A percentile compares a stretch with the other conserved stretches of the same genome.
Conservation (phyloP, 2,113 vertebrate genomes). For the Sander lucioperca region DNA sequence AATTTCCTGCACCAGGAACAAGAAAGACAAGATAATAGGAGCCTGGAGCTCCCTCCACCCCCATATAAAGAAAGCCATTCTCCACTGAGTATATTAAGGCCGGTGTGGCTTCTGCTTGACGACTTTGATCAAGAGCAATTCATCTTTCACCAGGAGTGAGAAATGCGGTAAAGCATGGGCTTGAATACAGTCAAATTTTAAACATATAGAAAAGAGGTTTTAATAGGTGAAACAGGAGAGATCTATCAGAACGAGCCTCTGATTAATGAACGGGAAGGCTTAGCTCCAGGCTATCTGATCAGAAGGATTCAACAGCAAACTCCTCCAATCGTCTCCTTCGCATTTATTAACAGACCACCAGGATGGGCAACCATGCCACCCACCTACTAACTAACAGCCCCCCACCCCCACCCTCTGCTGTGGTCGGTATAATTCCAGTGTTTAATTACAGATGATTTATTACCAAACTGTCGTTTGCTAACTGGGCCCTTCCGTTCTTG, state of each 20-base stretch:
- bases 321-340: slow-evolving; percentile 46
- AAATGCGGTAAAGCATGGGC: slow-evolving; percentile 25
- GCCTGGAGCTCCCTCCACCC: slow-evolving; percentile 52
- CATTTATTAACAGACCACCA: slow-evolving; percentile 76
- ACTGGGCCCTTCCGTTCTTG: slow-evolving; percentile 74
- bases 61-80: slow-evolving; percentile 59
- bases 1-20: slow-evolving; percentile 79
- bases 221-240: slow-evolving; percentile 54
- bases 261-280: slow-evolving; percentile 71
- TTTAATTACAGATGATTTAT: slow-evolving; percentile 88
- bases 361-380: slow-evolving; percentile 66
- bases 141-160: slow-evolving; percentile 75
- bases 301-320: slow-evolving; percentile 49
- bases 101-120: slow-evolving; percentile 59
- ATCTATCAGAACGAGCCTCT: slow-evolving; percentile 58
- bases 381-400: slow-evolving; percentile 53
- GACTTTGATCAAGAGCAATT: slow-evolving; percentile 80
- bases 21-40: slow-evolving; percentile 81
- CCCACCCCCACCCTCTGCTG: slow-evolving; percentile 52
- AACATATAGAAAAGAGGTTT: slow-evolving; percentile 64
- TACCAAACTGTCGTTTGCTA: slow-evolving; percentile 80
- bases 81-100: slow-evolving; percentile 64
- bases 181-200: slow-evolving; percentile 52
- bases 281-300: slow-evolving; percentile 63
- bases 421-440: slow-evolving; percentile 80